Base-by-base conservation (phyloP, 2,888 invertebrate genomes). In the Gastracanthus pulcherrimus region DNA sequence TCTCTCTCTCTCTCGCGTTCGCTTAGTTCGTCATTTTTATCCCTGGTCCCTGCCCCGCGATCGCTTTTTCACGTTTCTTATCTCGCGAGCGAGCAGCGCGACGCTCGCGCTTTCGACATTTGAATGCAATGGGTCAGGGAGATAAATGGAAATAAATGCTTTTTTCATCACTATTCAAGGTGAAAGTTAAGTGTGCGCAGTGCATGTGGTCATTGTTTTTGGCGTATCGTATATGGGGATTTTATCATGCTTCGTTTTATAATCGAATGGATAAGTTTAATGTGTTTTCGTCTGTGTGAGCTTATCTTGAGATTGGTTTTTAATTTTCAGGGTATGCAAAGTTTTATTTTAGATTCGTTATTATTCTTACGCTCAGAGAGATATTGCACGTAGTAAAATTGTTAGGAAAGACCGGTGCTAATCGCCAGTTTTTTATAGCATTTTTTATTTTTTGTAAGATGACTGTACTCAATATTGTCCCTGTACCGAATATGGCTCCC, bases 1-100 rank as follows among this genome's bases (percentile, higher is more conserved):
- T n/a, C n/a, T 11, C 60, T 41, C 60, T 72, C 72, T 13, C 45
- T 62, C 19, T 45, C 29, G 41, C 45, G 31, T 72, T 60, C 60
- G 38, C 45, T 60, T 60, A 41, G 58, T 29, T 16, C 29, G 29
- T 60, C 72, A 31, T 29, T 74, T 26, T 38, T 71, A 7, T 31
- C 16, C 13, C 58, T 6, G 1, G 58, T n/a, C 58, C 23, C 36
- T 60, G n/a, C n/a, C n/a, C n/a, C n/a, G n/a, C n/a, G n/a, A n/a
- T n/a, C n/a, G n/a, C n/a, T 62, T 74, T 41, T 45, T 62, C 45
- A 13, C 41, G 41, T 26, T 41, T 9, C 41, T 60, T 41, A 60
- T 45, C 60, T n/a, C 13, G 6, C 19, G 23, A 34, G 23, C 11
- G 51, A n/a, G n/a, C n/a, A n/a, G n/a, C n/a, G n/a, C n/a, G n/a